phyloP scores from a whole-genome alignment of 2,797 vertebrate genomes.

The Gobio occitaniae region DNA sequence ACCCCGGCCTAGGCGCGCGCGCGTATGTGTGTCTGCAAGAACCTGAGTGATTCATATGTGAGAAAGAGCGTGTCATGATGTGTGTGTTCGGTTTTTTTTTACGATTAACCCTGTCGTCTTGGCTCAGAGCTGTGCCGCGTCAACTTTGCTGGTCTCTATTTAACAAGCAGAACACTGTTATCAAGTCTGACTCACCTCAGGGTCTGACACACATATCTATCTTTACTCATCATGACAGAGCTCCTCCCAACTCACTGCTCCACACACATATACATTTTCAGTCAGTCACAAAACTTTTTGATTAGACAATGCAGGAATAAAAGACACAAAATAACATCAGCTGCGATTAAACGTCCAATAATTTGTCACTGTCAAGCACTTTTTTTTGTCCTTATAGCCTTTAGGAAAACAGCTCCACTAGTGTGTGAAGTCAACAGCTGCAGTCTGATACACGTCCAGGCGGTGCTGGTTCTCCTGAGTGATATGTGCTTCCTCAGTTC shows the following conservation, averaged over 20 bases:
- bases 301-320: slow-evolving; percentile 6
- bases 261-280: background rate
- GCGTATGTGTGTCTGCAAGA: background rate
- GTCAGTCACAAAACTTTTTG: slow-evolving; percentile 20
- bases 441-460: slow-evolving; percentile 24
- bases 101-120: slow-evolving; percentile 42
- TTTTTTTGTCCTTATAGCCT: slow-evolving; percentile 23
- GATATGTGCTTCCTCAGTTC: slow-evolving; percentile 32
- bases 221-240: slow-evolving; percentile 33
- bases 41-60: background rate
- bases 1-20: too few relatives aligned
- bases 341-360: slow-evolving; percentile 8
- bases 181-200: slow-evolving; percentile 51
- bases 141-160: slow-evolving; percentile 25
- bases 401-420: slow-evolving; percentile 20
- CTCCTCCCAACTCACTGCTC: slow-evolving; percentile 23
- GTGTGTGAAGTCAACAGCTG: slow-evolving; percentile 54
- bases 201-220: slow-evolving; percentile 46
- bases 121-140: slow-evolving; percentile 27
- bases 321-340: slow-evolving; percentile 1
- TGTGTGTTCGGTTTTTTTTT: background rate
- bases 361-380: slow-evolving; percentile 37
- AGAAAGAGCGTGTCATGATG: background rate
- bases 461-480: background rate
- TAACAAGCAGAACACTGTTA: slow-evolving; percentile 54